Evolutionary conservation across 2,113 vertebrate genomes (phyloP).

Genomic region (Solea senegalensis): DNA sequence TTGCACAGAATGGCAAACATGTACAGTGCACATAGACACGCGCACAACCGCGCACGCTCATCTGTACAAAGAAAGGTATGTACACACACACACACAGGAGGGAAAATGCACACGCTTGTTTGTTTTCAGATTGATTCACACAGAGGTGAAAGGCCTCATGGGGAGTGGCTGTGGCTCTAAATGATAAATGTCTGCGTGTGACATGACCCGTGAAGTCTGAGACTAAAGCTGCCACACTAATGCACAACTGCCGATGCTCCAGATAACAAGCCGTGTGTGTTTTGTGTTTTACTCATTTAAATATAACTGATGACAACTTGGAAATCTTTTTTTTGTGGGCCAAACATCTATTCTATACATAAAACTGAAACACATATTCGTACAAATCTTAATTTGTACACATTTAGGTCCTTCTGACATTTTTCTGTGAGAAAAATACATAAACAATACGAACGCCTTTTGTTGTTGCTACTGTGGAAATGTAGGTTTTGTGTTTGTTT

Average conservation of each 20-base stretch:
- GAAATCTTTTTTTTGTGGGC: neutral
- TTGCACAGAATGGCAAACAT: constrained; percentile 6
- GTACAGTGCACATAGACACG: neutral
- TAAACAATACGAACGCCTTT: too few relatives aligned
- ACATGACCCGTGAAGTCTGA: constrained; percentile 36
- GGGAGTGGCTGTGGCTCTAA: constrained; percentile 36
- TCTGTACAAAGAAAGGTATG: neutral
- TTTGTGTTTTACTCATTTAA: neutral
- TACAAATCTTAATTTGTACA: neutral
- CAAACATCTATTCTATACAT: neutral
- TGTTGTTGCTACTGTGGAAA: neutral
- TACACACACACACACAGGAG: neutral
- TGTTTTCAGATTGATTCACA: constrained; percentile 47
- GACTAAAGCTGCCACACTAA: constrained; percentile 21
- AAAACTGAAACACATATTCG: neutral
- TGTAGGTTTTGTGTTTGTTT: constrained; percentile 4
- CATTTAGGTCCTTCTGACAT: neutral
- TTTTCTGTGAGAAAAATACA: neutral
- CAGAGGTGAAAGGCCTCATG: constrained; percentile 23
- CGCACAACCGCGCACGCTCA: constrained; percentile 2
- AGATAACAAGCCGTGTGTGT: neutral
- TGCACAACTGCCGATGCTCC: constrained; percentile 2
- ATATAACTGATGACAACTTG: neutral
- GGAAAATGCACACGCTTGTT: constrained; percentile 1
- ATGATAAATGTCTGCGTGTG: constrained; percentile 53